Evolutionary conservation across 1,140 invertebrate species (phyloP).

Genomic region (Luehdorfia chinensis): DNA sequence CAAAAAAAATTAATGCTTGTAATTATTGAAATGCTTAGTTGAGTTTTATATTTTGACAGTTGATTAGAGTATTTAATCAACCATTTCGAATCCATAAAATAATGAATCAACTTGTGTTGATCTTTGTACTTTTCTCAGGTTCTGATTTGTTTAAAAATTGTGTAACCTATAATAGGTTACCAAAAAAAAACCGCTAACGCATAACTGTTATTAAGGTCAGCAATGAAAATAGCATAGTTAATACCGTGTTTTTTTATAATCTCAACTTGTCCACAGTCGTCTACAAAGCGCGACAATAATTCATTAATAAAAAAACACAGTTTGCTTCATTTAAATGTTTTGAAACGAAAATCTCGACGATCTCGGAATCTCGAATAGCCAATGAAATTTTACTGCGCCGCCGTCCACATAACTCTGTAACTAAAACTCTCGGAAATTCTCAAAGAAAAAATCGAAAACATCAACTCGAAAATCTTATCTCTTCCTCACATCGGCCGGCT

Average conservation of each 20-base stretch:
- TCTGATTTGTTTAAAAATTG: too few relatives aligned
- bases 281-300: conserved; percentile 19
- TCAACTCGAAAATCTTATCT: conserved; percentile 36
- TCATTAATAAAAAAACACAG: conserved; percentile 27
- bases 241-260: not conserved
- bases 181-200: too few relatives aligned
- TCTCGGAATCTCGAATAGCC: conserved; percentile 34
- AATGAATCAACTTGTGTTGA: too few relatives aligned
- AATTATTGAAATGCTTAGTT: too few relatives aligned
- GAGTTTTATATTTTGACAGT: too few relatives aligned
- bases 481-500: conserved; percentile 33
- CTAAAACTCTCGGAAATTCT: conserved; percentile 25
- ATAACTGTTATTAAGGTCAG: too few relatives aligned
- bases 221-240: too few relatives aligned
- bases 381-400: conserved; percentile 43
- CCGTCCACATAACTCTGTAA: conserved; percentile 33
- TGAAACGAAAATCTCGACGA: conserved; percentile 30
- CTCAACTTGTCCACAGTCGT: not conserved
- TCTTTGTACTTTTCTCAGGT: too few relatives aligned
- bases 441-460: conserved; percentile 27
- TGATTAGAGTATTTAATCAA: too few relatives aligned
- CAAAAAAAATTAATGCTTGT: too few relatives aligned
- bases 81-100: too few relatives aligned
- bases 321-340: conserved; percentile 37
- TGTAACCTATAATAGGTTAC: too few relatives aligned